Conservation (phyloP, 2,113 vertebrate genomes). For the Delphinapterus leucas region DNA sequence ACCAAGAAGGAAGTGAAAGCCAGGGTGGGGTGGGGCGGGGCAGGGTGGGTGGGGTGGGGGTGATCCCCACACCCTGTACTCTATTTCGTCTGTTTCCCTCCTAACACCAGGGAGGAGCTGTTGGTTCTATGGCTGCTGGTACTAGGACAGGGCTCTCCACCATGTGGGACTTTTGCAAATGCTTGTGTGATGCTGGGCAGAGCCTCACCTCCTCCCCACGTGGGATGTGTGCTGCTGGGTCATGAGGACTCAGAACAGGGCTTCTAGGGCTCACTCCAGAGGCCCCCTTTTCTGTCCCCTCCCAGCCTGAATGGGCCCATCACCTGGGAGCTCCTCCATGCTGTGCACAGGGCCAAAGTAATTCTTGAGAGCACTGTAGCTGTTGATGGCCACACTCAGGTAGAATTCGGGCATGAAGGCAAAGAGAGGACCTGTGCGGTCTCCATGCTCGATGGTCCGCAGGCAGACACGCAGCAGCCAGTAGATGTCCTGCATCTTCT, state of each 20-base stretch:
- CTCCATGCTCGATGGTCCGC: conserved; percentile 91
- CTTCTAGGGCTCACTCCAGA: neutral
- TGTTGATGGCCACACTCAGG: conserved; percentile 98
- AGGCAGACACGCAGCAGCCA: conserved; percentile 96
- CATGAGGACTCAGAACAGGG: neutral
- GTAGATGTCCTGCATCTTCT: conserved; percentile 98
- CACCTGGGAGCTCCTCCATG: conserved; percentile 97
- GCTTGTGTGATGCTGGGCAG: neutral
- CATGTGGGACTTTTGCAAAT: neutral
- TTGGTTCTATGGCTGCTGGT: neutral
- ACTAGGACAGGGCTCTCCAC: no score
- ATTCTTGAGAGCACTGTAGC: conserved; percentile 98
- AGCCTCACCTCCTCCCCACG: neutral
- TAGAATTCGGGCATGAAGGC: conserved; percentile 98
- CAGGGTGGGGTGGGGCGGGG: rapidly evolving
- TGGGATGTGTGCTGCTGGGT: no score
- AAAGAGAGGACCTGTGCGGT: conserved; percentile 90
- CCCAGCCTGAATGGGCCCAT: neutral
- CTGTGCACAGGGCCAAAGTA: conserved; percentile 95
- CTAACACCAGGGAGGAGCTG: neutral
- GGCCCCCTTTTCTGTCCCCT: neutral
- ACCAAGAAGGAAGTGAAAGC: neutral
- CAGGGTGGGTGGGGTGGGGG: no score
- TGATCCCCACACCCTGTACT: neutral
- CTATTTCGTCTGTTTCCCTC: neutral